Evolutionary conservation across 2,888 invertebrate genomes (phyloP).

Genomic region (Patella caerulea): DNA sequence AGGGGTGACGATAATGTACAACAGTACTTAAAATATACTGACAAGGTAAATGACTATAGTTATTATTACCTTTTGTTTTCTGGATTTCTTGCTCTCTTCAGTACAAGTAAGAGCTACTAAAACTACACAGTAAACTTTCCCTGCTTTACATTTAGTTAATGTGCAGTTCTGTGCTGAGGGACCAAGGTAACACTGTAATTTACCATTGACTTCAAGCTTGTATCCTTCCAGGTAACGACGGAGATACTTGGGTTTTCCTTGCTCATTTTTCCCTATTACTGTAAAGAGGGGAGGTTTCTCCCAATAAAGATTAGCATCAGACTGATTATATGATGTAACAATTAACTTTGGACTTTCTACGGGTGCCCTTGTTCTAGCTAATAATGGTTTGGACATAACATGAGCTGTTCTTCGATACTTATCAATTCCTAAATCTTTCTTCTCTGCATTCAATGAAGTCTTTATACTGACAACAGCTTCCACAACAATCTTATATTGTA

Average conservation of each 20-base stretch:
- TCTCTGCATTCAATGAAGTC: slow-evolving; percentile 62
- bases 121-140: slow-evolving; percentile 67
- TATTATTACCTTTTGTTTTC: slow-evolving; percentile 54
- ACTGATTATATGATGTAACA: slow-evolving; percentile 65
- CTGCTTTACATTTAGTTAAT: slow-evolving; percentile 70
- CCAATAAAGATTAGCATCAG: slow-evolving; percentile 69
- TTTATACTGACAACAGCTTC: slow-evolving; percentile 71
- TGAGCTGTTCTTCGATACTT: slow-evolving; percentile 67
- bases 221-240: slow-evolving; percentile 67
- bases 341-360: slow-evolving; percentile 66
- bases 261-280: slow-evolving; percentile 57
- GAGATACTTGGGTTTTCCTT: slow-evolving; percentile 46
- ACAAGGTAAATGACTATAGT: no score
- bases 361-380: slow-evolving; percentile 68
- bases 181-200: slow-evolving; percentile 66
- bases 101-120: slow-evolving; percentile 70
- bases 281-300: slow-evolving; percentile 69
- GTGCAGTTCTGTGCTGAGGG: slow-evolving; percentile 69
- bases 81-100: slow-evolving; percentile 64
- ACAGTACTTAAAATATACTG: no score
- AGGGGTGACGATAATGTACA: no score
- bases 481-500: slow-evolving; percentile 68
- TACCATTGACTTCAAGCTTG: slow-evolving; percentile 69
- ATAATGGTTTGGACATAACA: slow-evolving; percentile 65
- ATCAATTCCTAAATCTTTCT: slow-evolving; percentile 57